Conservation (phyloP, 2,888 invertebrate species). For the Tipula helvola region DNA sequence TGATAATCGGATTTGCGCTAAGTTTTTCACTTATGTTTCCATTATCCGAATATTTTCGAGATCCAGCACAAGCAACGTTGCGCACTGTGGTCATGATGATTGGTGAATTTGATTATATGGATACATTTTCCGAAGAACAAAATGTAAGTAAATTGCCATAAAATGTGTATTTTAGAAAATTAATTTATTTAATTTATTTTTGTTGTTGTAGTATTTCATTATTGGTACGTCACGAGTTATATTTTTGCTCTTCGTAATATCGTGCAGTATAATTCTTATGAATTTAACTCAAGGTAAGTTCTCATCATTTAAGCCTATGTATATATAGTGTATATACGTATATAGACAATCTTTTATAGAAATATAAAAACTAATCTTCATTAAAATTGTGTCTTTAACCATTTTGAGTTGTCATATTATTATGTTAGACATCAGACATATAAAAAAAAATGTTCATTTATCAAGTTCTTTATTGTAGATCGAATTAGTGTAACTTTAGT, state of each 20-base stretch:
- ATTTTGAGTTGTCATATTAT: not conserved
- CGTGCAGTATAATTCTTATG: conserved; percentile 43
- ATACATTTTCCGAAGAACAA: conserved; percentile 28
- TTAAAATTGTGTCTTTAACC: not conserved
- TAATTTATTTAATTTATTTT: not conserved
- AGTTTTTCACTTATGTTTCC: conserved; percentile 42
- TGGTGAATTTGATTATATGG: conserved; percentile 41
- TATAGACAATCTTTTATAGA: not conserved
- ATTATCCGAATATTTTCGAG: conserved; percentile 31
- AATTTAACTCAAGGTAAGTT: conserved; percentile 32
- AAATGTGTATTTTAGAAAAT: not conserved
- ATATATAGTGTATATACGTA: not conserved
- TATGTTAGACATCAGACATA: not conserved
- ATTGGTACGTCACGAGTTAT: conserved; percentile 34
- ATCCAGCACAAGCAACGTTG: conserved; percentile 35
- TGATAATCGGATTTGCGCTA: conserved; percentile 42
- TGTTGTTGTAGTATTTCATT: conserved; percentile 17
- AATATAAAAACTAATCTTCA: not conserved
- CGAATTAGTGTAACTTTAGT: not conserved
- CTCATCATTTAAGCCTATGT: not conserved
- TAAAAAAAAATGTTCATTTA: not conserved
- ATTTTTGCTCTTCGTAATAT: conserved; percentile 39
- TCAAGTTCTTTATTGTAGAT: not conserved
- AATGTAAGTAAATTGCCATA: conserved; percentile 14
- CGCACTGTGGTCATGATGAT: conserved; percentile 46